Base-by-base conservation (phyloP, 2,797 vertebrate species). In the Phrynocephalus forsythii region DNA sequence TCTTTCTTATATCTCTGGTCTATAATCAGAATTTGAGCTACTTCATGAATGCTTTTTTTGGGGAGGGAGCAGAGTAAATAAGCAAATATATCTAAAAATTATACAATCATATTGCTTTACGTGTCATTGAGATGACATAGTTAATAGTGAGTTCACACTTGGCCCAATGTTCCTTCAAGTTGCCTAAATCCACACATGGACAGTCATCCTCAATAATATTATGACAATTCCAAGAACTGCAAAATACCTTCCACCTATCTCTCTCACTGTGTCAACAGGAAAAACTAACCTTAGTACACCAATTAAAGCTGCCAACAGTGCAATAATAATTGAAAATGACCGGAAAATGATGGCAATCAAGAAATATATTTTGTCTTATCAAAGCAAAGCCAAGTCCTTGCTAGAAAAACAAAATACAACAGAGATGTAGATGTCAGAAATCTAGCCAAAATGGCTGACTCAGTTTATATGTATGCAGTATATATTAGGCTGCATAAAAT, bases 401-500 rank as follows among this genome's bases (percentile, higher is more conserved):
- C 5, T 73, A 11, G 15, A 16, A 11, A 7, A 1, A 0, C 0
- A 0, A 0, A 10, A 24, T 30, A 75, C 22, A 76, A 48, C 56
- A 50, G 0, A 0, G 13, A 52, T 16, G 67, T 60, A 68, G 85
- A 83, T 2, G 4, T 82, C 44, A 86, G 8, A 56, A 85, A 75
- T 72, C 1, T 48, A 52, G 66, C n/a, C 33, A 13, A 88, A 91
- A 79, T 5, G 9, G 24, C 18, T 52, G 56, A 75, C 15, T 50
- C 26, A 69, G 52, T 5, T 1, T 13, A 56, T 56, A 56, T 56
- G 71, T 0, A 0, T 6, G 30, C 0, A 75, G 1, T 9, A 0
- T 18, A 15, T 33, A 38, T 72, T 88, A 50, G 16, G 28, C 38
- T 87, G 15, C 15, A 20, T 33, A 79, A 80, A 85, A 85, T 67